These are phyloP conservation scores for Halcyon smyrnensis DNA, from an alignment of 2,797 vertebrate species.

Conservation along the genomic window DNA sequence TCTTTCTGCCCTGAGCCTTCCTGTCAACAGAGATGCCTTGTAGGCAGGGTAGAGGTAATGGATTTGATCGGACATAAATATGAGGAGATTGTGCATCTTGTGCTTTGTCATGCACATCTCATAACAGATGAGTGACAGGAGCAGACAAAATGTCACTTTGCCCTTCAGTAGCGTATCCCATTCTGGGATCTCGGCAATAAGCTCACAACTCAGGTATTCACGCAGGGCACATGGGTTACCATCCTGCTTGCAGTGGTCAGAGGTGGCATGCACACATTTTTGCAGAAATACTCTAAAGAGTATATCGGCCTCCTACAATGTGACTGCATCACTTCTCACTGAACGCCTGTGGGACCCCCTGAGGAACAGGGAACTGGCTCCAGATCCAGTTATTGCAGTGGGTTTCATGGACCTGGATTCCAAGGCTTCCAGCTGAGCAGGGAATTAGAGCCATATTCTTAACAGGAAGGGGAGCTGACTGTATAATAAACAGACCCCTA, in stretches of 20 bases:
- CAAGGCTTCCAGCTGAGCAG: background rate
- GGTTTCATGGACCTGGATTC: background rate
- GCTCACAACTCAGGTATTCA: background rate
- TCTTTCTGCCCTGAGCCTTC: background rate
- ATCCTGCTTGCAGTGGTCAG: background rate
- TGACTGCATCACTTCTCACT: background rate
- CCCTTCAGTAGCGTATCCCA: background rate
- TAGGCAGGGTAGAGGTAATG: background rate
- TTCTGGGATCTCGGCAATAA: background rate
- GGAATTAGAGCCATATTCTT: background rate
- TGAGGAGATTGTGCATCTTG: background rate
- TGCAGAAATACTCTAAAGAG: background rate
- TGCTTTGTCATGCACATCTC: fast-evolving
- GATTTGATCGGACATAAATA: background rate
- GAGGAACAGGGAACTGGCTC: background rate
- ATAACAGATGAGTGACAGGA: background rate
- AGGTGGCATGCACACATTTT: background rate
- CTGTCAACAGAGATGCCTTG: fast-evolving
- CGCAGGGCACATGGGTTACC: background rate
- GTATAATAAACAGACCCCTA: background rate
- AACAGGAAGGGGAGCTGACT: background rate
- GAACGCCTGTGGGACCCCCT: background rate
- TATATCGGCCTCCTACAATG: background rate
- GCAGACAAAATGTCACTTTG: background rate
- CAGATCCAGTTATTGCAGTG: background rate